These are phyloP conservation scores for Loriculus beryllinus DNA, from an alignment of 2,797 vertebrate genomes.

Conservation along the genomic window DNA sequence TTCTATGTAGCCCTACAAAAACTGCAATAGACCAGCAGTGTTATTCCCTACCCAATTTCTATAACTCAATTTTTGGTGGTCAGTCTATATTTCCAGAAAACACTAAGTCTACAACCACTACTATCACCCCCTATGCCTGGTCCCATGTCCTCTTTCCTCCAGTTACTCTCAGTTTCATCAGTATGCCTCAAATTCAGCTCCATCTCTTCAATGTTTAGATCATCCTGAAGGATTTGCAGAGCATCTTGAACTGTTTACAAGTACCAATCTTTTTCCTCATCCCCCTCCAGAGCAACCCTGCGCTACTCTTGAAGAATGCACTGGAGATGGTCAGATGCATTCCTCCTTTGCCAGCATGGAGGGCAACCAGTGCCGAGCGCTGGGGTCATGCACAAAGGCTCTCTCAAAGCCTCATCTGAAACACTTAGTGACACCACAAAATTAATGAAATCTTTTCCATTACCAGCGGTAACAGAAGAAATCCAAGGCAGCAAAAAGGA, in stretches of 20 bases:
- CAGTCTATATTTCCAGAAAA: not conserved
- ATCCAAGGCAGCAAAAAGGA: conserved; percentile 27
- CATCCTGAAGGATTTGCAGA: not conserved
- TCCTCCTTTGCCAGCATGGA: not conserved
- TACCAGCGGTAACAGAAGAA: not conserved
- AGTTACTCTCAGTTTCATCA: not conserved
- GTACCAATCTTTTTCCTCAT: not conserved
- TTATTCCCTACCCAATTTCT: fast-evolving
- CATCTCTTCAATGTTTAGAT: not conserved
- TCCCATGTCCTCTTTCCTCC: not conserved
- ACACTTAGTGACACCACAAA: not conserved
- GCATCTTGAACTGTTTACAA: not conserved
- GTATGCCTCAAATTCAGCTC: not conserved
- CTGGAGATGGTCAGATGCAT: not conserved
- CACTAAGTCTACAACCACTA: not conserved
- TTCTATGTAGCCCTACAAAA: not conserved
- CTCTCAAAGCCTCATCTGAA: not conserved
- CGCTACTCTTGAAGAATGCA: not conserved
- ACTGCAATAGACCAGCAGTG: not conserved
- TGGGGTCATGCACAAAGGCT: not conserved
- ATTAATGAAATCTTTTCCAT: conserved; percentile 40
- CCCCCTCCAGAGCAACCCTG: not conserved
- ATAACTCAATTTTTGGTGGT: not conserved
- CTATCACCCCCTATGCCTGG: not conserved
- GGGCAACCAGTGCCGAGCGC: fast-evolving